Conservation (phyloP, 2,797 vertebrate genomes). For the Clarias pachynema region DNA sequence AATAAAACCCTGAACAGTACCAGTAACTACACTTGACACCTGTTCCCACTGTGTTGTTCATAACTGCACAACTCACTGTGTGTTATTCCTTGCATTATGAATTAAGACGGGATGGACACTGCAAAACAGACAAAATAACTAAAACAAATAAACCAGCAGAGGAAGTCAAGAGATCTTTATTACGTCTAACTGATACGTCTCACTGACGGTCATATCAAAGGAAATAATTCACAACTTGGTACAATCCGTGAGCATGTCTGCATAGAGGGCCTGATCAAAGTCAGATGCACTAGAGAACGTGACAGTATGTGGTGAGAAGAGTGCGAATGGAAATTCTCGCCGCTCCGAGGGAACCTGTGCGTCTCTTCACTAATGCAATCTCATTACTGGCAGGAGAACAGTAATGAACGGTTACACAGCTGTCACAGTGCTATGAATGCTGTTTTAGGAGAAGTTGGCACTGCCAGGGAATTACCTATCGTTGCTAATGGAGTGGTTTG, state of each 20-base stretch:
- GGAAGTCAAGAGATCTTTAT: conserved; percentile 26
- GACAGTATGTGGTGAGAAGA: conserved; percentile 37
- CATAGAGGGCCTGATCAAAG: conserved; percentile 47
- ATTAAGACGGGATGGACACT: neutral
- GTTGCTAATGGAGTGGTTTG: neutral
- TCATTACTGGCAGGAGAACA: conserved; percentile 51
- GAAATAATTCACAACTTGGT: conserved; percentile 34
- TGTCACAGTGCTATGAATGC: conserved; percentile 27
- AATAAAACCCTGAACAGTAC: neutral
- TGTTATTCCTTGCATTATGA: neutral
- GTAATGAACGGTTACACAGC: conserved; percentile 40
- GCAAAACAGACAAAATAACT: neutral
- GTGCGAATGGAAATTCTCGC: conserved; percentile 41
- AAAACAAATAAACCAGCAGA: neutral
- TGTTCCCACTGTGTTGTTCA: neutral
- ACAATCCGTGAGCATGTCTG: neutral
- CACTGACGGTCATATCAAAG: neutral
- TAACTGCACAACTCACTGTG: neutral
- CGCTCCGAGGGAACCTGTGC: conserved; percentile 16
- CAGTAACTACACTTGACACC: neutral
- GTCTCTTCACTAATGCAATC: conserved; percentile 54
- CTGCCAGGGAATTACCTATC: conserved; percentile 33
- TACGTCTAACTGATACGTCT: conserved; percentile 3
- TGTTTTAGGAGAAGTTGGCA: conserved; percentile 23
- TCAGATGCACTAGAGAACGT: conserved; percentile 19